Conservation (phyloP, 2,888 invertebrate species). For the Hirudinaria manillensis region DNA sequence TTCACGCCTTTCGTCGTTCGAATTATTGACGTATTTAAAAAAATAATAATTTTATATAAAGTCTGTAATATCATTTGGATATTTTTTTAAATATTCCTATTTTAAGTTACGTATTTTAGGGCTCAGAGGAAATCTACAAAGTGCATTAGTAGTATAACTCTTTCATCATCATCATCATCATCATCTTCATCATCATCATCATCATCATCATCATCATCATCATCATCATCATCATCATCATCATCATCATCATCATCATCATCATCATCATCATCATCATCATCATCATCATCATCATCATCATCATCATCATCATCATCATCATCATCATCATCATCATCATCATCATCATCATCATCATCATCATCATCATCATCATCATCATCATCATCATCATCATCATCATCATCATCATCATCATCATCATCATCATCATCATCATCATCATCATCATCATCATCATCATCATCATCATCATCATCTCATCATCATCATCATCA, state of each 20-base stretch:
- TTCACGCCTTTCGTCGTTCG: too few species aligned
- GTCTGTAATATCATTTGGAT: too few species aligned
- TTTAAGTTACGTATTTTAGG: too few species aligned
- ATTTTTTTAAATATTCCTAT: too few species aligned
- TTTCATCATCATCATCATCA: too few species aligned
- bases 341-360: conserved; percentile 6
- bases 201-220: not conserved
- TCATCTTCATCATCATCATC: not conserved
- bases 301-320: conserved; percentile 7
- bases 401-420: conserved; percentile 22
- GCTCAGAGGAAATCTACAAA: too few species aligned
- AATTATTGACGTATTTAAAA: too few species aligned
- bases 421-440: conserved; percentile 29
- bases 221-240: not conserved
- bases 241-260: not conserved
- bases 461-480: conserved; percentile 15
- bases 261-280: not conserved
- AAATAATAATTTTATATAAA: too few species aligned
- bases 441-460: conserved; percentile 21
- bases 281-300: conserved; percentile 18
- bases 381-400: conserved; percentile 26
- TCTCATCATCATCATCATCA: not conserved
- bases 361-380: conserved; percentile 14
- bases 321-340: conserved; percentile 4
- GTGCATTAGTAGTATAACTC: too few species aligned